Evolutionary conservation across 1,140 invertebrate genomes (phyloP).

Genomic region (Bradynema listronoti): DNA sequence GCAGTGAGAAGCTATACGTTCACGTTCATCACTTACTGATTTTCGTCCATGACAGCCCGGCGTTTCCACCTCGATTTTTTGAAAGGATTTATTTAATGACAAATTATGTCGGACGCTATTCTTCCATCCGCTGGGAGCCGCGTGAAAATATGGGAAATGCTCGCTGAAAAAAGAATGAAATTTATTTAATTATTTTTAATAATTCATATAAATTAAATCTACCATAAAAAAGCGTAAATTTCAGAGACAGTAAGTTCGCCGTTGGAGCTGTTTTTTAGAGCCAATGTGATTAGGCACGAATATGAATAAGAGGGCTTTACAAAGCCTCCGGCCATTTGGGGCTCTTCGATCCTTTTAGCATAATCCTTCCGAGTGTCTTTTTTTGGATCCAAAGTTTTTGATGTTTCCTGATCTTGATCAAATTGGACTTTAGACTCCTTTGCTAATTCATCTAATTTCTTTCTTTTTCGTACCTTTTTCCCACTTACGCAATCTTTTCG

Average conservation of each 20-base stretch:
- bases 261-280: constrained; percentile 84
- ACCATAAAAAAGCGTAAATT: constrained; percentile 98
- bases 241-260: constrained; percentile 91
- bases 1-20: neutral
- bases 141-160: constrained; percentile 64
- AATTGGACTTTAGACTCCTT: no score
- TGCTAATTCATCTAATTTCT: no score
- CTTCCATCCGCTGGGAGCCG: constrained; percentile 64
- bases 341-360: neutral
- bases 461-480: no score
- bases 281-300: constrained; percentile 91
- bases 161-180: constrained; percentile 40
- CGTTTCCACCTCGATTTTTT: constrained; percentile 63
- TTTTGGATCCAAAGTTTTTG: no score
- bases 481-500: no score
- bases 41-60: constrained; percentile 29
- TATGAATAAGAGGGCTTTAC: constrained; percentile 95
- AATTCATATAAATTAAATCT: constrained; percentile 59
- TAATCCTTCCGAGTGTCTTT: no score
- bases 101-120: constrained; percentile 64
- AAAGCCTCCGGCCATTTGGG: constrained; percentile 62
- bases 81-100: constrained; percentile 64
- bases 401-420: no score
- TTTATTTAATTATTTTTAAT: neutral
- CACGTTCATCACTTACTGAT: no score